Base-by-base conservation (phyloP, 2,888 invertebrate genomes). In the Rotaria socialis region DNA sequence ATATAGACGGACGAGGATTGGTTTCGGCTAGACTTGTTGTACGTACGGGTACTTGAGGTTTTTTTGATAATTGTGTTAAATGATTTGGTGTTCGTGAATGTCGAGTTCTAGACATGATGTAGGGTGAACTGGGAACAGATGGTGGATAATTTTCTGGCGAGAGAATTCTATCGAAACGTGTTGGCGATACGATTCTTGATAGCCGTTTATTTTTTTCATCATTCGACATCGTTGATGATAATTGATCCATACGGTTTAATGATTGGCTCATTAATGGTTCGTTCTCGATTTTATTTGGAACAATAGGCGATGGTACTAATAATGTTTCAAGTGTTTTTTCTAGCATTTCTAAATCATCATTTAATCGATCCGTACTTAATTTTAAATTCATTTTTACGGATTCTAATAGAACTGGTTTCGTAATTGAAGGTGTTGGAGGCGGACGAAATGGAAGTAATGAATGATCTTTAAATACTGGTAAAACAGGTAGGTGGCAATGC, bases 131-230 rank as follows among this genome's bases (percentile, higher is more conserved):
- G 4, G 80, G 80, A 10, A 47, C 47, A 47, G 80, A 80, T 22
- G 80, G 80, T 3, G 24, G 80, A 10, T 24, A 8, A 47, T 80
- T 80, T 10, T 80, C 24, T 47, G n/a, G 4, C 47, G n/a, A 47
- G 24, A 47, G 24, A n/a, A 80, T 47, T 80, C n/a, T 43, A n/a
- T 80, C 47, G 10, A 86, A 50, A 85, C 86, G 74, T 27, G 85
- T 85, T 50, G 86, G 86, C 52, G 86, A 86, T 8, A 86, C 56
- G 80, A 86, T 86, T 85, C 86, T 56, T 27, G 86, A 86, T 47
- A 86, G 35, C 24, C 86, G 55, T 85, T 86, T 86, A 27, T 55
- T 84, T 85, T 86, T 86, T 80, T 86, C 86, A 6, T 50, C 19
- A 1, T 80, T 56, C 6, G 85, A 80, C 86, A 85, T 85, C 60